phyloP scores from a whole-genome alignment of 2,888 invertebrate species.

The Orgyia antiqua region DNA sequence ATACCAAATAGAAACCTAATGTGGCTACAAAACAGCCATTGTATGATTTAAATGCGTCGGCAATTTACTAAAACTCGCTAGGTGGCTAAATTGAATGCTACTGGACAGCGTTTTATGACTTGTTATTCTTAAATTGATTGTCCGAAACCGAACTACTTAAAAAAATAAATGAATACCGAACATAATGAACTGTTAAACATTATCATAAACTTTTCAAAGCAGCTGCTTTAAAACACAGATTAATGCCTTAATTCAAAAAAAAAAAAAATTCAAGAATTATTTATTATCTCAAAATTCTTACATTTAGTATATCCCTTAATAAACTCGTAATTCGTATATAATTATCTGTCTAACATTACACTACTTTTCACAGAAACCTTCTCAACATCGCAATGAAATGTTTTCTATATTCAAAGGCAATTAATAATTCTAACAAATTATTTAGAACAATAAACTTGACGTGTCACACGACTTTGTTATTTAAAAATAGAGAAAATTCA shows the following conservation, averaged over 20 bases:
- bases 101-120: constrained; percentile 59
- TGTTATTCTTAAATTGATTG: constrained; percentile 74
- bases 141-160: constrained; percentile 69
- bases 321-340: too few relatives aligned
- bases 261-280: too few relatives aligned
- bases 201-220: too few relatives aligned
- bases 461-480: constrained; percentile 32
- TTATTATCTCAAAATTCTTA: too few relatives aligned
- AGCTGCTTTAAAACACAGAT: too few relatives aligned
- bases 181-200: too few relatives aligned
- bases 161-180: constrained; percentile 70
- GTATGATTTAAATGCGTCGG: constrained; percentile 65
- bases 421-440: constrained; percentile 9
- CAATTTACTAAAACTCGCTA: constrained; percentile 67
- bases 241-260: too few relatives aligned
- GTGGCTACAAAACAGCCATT: constrained; percentile 52
- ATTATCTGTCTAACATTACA: too few relatives aligned
- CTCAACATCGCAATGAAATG: constrained; percentile 13
- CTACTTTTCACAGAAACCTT: constrained; percentile 3
- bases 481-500: constrained; percentile 37
- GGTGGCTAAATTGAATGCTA: constrained; percentile 56
- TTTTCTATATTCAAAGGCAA: constrained; percentile 4
- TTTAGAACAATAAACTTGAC: constrained; percentile 37
- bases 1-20: constrained; percentile 54
- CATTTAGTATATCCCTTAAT: too few relatives aligned